Base-by-base conservation (phyloP, 1,140 invertebrate species). In the Lordiphosa collinella region DNA sequence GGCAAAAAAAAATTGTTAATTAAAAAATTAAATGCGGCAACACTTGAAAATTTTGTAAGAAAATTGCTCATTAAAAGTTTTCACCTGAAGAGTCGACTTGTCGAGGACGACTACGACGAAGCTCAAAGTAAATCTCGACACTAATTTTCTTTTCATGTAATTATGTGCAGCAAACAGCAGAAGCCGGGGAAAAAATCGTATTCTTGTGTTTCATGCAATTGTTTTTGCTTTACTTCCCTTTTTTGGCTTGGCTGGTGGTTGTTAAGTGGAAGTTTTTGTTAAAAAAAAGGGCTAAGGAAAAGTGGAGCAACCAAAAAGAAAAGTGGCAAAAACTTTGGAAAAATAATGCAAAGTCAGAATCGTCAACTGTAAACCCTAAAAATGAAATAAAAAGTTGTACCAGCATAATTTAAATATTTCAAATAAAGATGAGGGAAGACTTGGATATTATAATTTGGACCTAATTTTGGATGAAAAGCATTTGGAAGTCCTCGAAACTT, bases 1-100 rank as follows among this genome's bases (percentile, higher is more conserved):
- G 7, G 2, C 22, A 25, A 36, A 50, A 25, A 38, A 47, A 44
- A 22, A 57, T 59, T 64, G 52, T 54, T 78, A 82, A 84, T 84
- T 78, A 84, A 78, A 82, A 84, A 73, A 84, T 84, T 84, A 84
- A 84, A 73, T 78, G 73, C 60, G 64, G 59, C 63, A 84, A 78
- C 78, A 84, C 72, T 84, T 78, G 56, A 60, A 75, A 31, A 85
- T 63, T 84, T 84, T 84, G 72, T 73, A 61, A 78, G 68, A 84
- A 84, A 84, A 84, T 82, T 78, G 78, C 78, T 84, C 78, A 84
- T 84, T 84, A 84, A 84, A 84, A 84, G 78, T 84, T 84, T 84
- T 84, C 78, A 84, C 79, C 78, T 84, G 72, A 60, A 46, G 79
- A 71, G 65, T 44, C 58, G 22, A 44, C 41, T n/a, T n/a, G 41